Percentiles rank a stretch among this genome's conserved stretches.
Conservation (phyloP, 2,888 invertebrate species). For the Drosophila anceps region DNA sequence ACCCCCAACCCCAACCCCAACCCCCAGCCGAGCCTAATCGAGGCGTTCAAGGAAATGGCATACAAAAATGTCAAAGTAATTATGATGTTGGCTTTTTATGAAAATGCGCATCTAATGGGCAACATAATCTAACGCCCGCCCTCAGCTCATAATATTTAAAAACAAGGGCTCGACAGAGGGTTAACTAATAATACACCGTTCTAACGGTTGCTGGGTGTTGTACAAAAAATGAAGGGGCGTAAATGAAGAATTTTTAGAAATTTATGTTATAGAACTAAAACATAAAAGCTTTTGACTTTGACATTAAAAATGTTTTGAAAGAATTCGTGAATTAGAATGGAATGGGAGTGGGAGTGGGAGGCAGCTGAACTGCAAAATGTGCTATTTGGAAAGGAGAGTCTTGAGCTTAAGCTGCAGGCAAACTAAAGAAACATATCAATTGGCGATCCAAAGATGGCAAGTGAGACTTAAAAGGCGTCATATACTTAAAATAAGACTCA, state of each 20-base stretch:
- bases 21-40: conserved; percentile 4
- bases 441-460: no score
- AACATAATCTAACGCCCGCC: conserved; percentile 37
- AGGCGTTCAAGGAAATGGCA: conserved; percentile 45
- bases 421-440: no score
- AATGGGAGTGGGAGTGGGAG: neutral
- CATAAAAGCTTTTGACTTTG: neutral
- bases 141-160: conserved; percentile 44
- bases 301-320: neutral
- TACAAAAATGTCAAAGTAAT: conserved; percentile 72
- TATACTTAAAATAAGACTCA: no score
- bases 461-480: no score
- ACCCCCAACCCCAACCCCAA: no score
- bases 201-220: conserved; percentile 23
- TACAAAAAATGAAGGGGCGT: neutral
- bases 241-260: neutral
- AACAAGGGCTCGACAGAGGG: conserved; percentile 37
- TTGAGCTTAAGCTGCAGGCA: neutral
- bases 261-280: neutral
- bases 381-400: no score
- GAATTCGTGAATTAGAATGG: neutral
- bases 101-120: conserved; percentile 37
- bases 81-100: conserved; percentile 75
- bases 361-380: neutral
- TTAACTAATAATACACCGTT: conserved; percentile 40